Evolutionary conservation across 2,113 vertebrate species (phyloP), one percentile per base, ranked within the genome.

Genomic region (Entosphenus tridentatus): DNA sequence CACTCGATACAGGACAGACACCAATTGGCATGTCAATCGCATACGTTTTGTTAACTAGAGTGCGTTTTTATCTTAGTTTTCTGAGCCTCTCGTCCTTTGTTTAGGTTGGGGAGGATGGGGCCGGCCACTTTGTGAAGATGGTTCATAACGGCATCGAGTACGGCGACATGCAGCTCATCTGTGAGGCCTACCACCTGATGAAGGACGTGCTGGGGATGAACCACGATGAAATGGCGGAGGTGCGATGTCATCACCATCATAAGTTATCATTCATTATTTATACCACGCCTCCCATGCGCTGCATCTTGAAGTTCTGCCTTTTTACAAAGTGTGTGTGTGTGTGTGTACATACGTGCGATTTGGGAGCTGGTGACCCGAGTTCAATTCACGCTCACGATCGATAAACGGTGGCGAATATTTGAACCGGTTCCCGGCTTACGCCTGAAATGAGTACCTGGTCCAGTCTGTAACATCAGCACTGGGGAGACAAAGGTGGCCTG

Each of bases 101-200:
- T 14, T 78, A 97, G 93, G 93, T 98, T 12, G 95, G 95, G 16
- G 89, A 95, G 0, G 91, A 96, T 73, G 93, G 93, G 0, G 83
- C 93, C 0, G 93, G 93, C 0, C 93, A 97, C 76, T 98, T 93
- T 67, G 93, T 98, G 73, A 98, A 98, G 83, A 98, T 97, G 93
- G 93, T 98, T 59, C 93, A 98, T 75, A 98, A 98, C 1, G 93
- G 93, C n/a, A 98, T 98, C 1, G 93, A 98, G 74, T 98, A 98
- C 0, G 93, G 93, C 1, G 93, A 98, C 78, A 98, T 98, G 95
- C 95, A 98, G 83, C 80, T 98, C 67, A 95, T 97, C 76, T 95
- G 90, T 16, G 95, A 98, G 77, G 95, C 92, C 4, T 98, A 96
- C 74, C 95, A 98, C 74, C 77, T 97, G 73, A 95, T 97, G 95